Conservation (phyloP, 2,113 vertebrate species). For the Cyphomyrus plagiostoma region DNA sequence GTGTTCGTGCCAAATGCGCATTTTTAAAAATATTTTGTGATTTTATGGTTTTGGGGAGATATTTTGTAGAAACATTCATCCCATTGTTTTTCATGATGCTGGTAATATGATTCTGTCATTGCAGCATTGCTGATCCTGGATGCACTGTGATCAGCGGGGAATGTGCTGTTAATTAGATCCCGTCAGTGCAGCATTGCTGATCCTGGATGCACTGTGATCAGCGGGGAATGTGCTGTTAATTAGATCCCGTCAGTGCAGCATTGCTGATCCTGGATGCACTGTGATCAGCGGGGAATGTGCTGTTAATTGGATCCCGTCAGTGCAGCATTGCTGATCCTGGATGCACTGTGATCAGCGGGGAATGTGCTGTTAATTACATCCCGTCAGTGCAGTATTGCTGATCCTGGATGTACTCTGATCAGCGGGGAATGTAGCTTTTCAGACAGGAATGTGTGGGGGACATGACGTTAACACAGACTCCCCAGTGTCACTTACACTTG, state of each 20-base stretch:
- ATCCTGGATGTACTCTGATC: not conserved
- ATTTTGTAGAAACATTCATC: not conserved
- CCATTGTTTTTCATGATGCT: not conserved
- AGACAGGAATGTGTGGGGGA: not conserved
- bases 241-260: too few species aligned
- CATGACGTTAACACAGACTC: not conserved
- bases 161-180: not conserved
- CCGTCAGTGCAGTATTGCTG: not conserved
- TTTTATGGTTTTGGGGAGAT: not conserved
- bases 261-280: too few species aligned
- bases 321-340: too few species aligned
- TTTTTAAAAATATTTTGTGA: not conserved
- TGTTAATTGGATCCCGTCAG: not conserved
- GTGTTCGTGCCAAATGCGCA: not conserved
- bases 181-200: too few species aligned
- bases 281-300: not conserved
- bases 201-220: too few species aligned
- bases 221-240: too few species aligned
- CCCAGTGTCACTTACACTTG: constrained; percentile 76
- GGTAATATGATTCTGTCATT: not conserved
- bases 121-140: not conserved
- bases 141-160: not conserved
- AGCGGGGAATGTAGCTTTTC: not conserved
- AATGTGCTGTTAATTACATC: not conserved
- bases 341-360: too few species aligned